phyloP scores from a whole-genome alignment of 1,140 invertebrate genomes.

The Oppia nitens region DNA sequence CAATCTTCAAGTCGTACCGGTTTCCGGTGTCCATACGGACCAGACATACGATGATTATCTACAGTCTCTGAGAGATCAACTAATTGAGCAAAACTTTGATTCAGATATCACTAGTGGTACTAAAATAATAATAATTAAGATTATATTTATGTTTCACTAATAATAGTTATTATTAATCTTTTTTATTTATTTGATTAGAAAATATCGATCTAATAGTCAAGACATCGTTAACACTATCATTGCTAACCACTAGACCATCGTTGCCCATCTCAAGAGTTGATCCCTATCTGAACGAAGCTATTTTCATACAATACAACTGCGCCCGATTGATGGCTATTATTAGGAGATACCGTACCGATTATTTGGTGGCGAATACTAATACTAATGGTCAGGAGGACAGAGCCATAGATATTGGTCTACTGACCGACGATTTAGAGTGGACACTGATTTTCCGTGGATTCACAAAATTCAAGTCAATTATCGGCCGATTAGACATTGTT shows the following conservation, averaged over 20 bases:
- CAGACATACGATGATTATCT: neutral
- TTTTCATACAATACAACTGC: conserved; percentile 7
- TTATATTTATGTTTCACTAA: too few relatives aligned
- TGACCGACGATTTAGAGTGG: neutral
- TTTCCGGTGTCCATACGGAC: neutral
- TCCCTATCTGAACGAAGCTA: neutral
- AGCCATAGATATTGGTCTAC: too few relatives aligned
- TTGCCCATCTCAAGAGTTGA: neutral
- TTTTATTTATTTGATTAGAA: neutral
- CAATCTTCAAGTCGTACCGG: neutral
- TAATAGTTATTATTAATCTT: too few relatives aligned
- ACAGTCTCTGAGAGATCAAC: neutral
- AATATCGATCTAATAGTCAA: conserved; percentile 2
- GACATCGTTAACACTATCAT: neutral
- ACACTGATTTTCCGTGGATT: neutral
- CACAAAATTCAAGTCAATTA: neutral
- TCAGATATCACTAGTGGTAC: neutral
- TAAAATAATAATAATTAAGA: too few relatives aligned
- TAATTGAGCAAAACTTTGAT: neutral
- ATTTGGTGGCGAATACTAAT: neutral
- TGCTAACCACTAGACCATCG: neutral
- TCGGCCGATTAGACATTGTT: neutral
- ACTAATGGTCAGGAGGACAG: neutral
- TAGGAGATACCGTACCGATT: neutral
- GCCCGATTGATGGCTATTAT: conserved; percentile 5